Conservation (phyloP, 2,888 invertebrate genomes). For the Acrocera orbiculus region DNA sequence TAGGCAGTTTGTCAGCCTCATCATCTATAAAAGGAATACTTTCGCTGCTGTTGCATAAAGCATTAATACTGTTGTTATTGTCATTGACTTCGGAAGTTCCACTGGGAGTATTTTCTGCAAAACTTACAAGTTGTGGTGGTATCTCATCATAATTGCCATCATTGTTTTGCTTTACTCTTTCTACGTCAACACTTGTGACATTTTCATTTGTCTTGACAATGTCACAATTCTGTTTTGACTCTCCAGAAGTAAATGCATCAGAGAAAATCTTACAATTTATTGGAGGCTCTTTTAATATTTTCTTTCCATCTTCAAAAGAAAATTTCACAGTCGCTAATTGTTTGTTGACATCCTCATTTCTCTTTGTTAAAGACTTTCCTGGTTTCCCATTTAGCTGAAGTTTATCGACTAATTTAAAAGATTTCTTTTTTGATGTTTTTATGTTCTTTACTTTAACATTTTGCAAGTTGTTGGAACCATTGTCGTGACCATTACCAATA, state of each 20-base stretch:
- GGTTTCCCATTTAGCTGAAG: not conserved
- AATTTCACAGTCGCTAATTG: slow-evolving; percentile 8
- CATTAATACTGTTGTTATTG: too few species aligned
- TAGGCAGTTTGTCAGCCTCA: slow-evolving; percentile 5
- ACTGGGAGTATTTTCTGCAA: not conserved
- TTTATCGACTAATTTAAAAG: not conserved
- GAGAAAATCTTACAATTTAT: not conserved
- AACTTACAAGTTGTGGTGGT: slow-evolving; percentile 1
- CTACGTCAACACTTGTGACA: slow-evolving; percentile 3
- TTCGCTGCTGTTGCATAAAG: slow-evolving; percentile 8
- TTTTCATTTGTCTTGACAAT: slow-evolving; percentile 6
- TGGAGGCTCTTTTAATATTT: not conserved
- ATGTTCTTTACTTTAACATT: slow-evolving; percentile 3
- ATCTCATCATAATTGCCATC: slow-evolving; percentile 8
- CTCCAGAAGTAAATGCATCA: not conserved
- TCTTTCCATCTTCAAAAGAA: slow-evolving; percentile 1
- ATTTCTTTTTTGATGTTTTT: not conserved
- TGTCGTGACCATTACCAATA: slow-evolving; percentile 1
- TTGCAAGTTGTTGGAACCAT: slow-evolving; percentile 2
- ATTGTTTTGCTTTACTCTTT: slow-evolving; percentile 3
- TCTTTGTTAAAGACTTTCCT: not conserved
- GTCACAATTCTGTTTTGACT: not conserved
- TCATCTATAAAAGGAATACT: slow-evolving; percentile 15
- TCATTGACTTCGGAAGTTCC: slow-evolving; percentile 1
- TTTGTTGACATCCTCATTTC: slow-evolving; percentile 2